Evolutionary conservation across 2,113 vertebrate genomes (phyloP).

Genomic region (Geothlypis trichas): DNA sequence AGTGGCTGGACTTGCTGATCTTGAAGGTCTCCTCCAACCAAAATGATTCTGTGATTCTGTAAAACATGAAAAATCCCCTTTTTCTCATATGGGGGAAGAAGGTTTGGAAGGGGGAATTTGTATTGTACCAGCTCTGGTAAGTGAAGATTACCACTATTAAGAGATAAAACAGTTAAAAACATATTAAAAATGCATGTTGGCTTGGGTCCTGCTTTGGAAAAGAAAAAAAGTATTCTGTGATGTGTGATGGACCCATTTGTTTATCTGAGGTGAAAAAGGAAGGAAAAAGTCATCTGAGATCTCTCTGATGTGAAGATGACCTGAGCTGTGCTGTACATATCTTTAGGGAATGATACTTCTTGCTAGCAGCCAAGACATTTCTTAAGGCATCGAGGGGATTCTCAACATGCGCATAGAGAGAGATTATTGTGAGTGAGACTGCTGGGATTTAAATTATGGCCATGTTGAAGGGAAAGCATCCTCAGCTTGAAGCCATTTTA

Average conservation of each 20-base stretch:
- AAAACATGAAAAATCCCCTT: background rate
- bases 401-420: background rate
- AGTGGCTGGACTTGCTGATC: background rate
- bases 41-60: background rate
- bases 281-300: background rate
- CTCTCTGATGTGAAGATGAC: background rate
- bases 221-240: background rate
- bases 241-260: background rate
- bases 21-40: background rate
- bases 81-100: background rate
- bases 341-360: background rate
- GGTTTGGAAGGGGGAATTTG: background rate
- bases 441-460: background rate
- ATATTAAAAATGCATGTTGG: background rate
- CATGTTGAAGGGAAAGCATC: background rate
- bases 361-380: background rate
- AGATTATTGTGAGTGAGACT: background rate
- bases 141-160: background rate
- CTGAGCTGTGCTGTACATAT: background rate
- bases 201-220: background rate
- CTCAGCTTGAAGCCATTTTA: background rate
- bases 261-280: background rate
- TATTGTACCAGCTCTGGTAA: background rate
- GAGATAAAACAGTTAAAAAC: background rate
- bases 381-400: background rate